These are phyloP conservation scores for Sclerodermus sp. DNA, from an alignment of 2,888 invertebrate species.

Conservation along the genomic window DNA sequence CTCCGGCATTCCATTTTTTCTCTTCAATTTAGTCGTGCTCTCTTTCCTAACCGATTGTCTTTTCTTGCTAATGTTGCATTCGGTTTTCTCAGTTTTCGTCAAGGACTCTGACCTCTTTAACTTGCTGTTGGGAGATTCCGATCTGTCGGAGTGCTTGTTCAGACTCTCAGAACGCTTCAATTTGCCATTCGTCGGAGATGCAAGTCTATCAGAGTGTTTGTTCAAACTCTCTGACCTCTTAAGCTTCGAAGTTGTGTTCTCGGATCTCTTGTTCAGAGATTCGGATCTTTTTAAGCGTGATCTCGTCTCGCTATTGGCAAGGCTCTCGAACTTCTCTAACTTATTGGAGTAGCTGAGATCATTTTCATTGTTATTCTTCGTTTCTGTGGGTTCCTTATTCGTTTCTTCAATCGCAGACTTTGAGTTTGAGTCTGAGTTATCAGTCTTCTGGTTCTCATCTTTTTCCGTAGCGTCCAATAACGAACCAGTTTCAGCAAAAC, in stretches of 20 bases:
- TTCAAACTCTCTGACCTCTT: slow-evolving; percentile 68
- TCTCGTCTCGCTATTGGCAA: slow-evolving; percentile 50
- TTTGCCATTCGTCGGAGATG: slow-evolving; percentile 46
- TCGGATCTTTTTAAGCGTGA: slow-evolving; percentile 65
- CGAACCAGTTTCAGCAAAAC: slow-evolving; percentile 18
- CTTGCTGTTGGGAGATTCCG: slow-evolving; percentile 56
- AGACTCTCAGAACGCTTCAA: slow-evolving; percentile 52
- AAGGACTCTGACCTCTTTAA: slow-evolving; percentile 67
- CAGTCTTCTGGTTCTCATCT: slow-evolving; percentile 38
- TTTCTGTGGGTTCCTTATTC: slow-evolving; percentile 18
- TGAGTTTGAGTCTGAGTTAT: background rate
- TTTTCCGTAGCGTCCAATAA: slow-evolving; percentile 54
- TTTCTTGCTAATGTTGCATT: slow-evolving; percentile 76
- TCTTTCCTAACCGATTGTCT: slow-evolving; percentile 62
- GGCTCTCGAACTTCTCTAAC: slow-evolving; percentile 49
- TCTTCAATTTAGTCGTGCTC: slow-evolving; percentile 66
- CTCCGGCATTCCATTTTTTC: slow-evolving; percentile 79
- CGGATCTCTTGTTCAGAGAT: slow-evolving; percentile 65
- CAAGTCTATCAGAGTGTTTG: slow-evolving; percentile 56
- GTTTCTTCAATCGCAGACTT: slow-evolving; percentile 12
- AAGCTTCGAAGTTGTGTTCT: slow-evolving; percentile 60
- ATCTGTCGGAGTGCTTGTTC: slow-evolving; percentile 53
- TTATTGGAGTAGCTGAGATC: slow-evolving; percentile 44
- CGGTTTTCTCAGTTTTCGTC: slow-evolving; percentile 75
- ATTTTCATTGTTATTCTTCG: slow-evolving; percentile 24